These are phyloP conservation scores for Balearica regulorum DNA, from an alignment of 2,797 vertebrate species.

Conservation along the genomic window DNA sequence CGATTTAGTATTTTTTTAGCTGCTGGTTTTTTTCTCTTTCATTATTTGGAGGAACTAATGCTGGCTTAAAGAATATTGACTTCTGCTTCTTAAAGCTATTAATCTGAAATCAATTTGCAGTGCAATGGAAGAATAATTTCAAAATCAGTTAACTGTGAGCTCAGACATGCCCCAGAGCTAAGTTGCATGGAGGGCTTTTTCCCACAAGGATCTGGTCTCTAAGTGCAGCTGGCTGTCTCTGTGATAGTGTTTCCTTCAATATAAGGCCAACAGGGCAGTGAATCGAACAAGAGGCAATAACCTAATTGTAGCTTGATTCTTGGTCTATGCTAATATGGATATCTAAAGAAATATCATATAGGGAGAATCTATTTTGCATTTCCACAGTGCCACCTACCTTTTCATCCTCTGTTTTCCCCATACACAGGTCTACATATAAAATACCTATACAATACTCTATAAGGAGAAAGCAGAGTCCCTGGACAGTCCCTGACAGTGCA, in stretches of 20 bases:
- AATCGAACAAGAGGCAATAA: not conserved
- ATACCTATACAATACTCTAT: not conserved
- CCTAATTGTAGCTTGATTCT: not conserved
- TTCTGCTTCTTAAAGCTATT: not conserved
- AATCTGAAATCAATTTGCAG: not conserved
- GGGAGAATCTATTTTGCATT: not conserved
- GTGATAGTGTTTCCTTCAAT: not conserved
- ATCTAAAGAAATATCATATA: not conserved
- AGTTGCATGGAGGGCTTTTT: not conserved
- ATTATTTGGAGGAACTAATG: not conserved
- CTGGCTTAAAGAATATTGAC: not conserved
- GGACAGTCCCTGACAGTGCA: fast-evolving
- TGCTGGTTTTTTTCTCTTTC: not conserved
- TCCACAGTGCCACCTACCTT: not conserved
- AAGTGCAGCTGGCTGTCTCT: not conserved
- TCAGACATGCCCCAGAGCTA: not conserved
- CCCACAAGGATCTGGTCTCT: not conserved
- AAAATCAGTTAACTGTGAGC: not conserved
- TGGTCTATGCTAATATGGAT: not conserved
- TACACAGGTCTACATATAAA: not conserved
- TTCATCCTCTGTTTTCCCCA: not conserved
- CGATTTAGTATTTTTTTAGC: not conserved
- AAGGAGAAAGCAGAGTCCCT: not conserved
- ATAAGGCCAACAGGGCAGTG: not conserved
- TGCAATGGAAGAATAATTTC: not conserved